Conservation (phyloP, 2,888 invertebrate species). For the Cheiracanthium punctorium region DNA sequence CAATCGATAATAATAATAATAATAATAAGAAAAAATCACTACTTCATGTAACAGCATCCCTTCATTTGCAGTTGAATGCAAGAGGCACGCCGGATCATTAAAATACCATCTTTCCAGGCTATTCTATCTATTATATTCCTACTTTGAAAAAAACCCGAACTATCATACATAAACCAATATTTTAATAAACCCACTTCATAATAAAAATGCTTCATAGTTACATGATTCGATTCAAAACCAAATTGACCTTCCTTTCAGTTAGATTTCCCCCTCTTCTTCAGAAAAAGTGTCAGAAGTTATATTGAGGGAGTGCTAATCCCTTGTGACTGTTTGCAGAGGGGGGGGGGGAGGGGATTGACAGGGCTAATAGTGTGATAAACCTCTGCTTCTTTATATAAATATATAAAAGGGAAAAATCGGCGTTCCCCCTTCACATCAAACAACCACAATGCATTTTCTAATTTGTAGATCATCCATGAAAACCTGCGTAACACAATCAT, state of each 20-base stretch:
- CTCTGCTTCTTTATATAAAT: not conserved
- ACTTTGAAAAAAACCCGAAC: not conserved
- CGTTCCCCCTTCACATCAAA: not conserved
- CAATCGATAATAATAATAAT: no score
- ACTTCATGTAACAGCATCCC: not conserved
- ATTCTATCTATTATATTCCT: constrained; percentile 23
- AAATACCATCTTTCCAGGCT: constrained; percentile 30
- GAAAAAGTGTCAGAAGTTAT: constrained; percentile 47
- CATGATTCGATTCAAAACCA: constrained; percentile 59
- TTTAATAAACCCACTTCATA: constrained; percentile 53
- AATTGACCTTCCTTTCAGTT: constrained; percentile 51
- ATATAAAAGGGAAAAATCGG: no score
- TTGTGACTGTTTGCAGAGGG: not conserved
- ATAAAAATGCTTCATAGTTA: constrained; percentile 35
- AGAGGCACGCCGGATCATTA: constrained; percentile 8
- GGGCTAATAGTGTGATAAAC: constrained; percentile 53
- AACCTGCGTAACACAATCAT: constrained; percentile 31
- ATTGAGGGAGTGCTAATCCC: not conserved
- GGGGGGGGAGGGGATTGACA: no score
- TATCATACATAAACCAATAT: constrained; percentile 25
- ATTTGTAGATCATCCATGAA: constrained; percentile 43
- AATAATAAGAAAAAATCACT: no score
- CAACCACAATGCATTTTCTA: constrained; percentile 41
- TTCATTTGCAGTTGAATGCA: constrained; percentile 55
- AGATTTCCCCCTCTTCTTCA: constrained; percentile 12